A percentile compares a stretch with the other conserved stretches of the same genome.
These are phyloP conservation scores for Zaprionus lineosus DNA, from an alignment of 2,888 invertebrate species.

Conservation along the genomic window DNA sequence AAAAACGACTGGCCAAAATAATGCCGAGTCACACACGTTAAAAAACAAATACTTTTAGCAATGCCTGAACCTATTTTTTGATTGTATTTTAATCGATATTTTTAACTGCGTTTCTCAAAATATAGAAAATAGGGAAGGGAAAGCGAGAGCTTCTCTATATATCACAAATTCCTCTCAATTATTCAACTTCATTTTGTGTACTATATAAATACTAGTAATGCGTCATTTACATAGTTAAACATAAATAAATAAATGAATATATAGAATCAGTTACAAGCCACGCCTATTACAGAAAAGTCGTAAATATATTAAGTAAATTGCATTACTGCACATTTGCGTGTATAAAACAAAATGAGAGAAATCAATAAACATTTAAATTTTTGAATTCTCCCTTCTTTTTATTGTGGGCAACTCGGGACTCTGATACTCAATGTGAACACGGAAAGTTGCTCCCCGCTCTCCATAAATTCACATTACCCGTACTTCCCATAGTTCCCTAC, in stretches of 20 bases:
- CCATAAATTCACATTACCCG: too few species aligned
- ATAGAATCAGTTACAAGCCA: conserved; percentile 45
- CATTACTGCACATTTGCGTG: conserved; percentile 65
- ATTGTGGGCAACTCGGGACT: too few species aligned
- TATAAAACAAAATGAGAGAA: conserved; percentile 63
- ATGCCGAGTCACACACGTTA: too few species aligned
- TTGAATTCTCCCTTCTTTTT: conserved; percentile 20
- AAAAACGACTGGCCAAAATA: too few species aligned
- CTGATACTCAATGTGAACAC: too few species aligned
- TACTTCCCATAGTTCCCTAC: too few species aligned
- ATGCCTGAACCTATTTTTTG: too few species aligned
- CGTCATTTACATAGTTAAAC: conserved; percentile 49
- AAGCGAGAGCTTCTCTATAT: too few species aligned
- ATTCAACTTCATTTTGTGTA: conserved; percentile 37
- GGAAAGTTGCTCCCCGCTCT: too few species aligned
- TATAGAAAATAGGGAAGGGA: too few species aligned
- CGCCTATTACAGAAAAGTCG: conserved; percentile 36
- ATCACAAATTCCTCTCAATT: conserved; percentile 6
- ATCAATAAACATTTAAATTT: conserved; percentile 61
- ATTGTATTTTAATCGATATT: conserved; percentile 68
- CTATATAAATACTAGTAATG: conserved; percentile 29
- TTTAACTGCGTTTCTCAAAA: conserved; percentile 59
- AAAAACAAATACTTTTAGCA: too few species aligned
- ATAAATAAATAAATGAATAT: conserved; percentile 35
- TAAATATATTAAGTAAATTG: conserved; percentile 46